Conservation (phyloP, 2,888 invertebrate species). For the Gisinianus flammeolus region DNA sequence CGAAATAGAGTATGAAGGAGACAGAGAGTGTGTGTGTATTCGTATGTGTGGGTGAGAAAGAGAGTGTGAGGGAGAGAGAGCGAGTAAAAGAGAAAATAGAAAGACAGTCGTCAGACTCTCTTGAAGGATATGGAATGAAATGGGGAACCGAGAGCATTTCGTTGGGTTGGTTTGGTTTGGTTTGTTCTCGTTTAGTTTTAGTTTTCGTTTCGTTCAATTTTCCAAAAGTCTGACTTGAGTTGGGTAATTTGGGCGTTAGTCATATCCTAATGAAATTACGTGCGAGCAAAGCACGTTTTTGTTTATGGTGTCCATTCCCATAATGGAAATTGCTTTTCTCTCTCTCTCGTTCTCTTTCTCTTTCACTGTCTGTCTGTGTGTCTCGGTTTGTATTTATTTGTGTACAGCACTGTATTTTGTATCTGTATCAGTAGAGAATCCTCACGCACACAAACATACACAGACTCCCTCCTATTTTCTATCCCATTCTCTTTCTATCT, state of each 20-base stretch:
- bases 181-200: neutral
- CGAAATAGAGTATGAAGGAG: constrained; percentile 4
- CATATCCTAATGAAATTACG: constrained; percentile 52
- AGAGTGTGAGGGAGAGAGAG: neutral
- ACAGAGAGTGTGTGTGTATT: too few relatives aligned
- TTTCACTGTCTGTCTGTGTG: neutral
- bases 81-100: neutral
- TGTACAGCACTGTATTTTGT: neutral
- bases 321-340: constrained; percentile 46
- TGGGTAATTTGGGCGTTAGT: constrained; percentile 46
- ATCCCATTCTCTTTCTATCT: too few relatives aligned
- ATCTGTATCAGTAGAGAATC: neutral
- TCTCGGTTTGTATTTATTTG: neutral
- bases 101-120: neutral
- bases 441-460: neutral
- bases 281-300: constrained; percentile 45
- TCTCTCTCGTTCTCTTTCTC: neutral
- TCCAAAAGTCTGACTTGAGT: constrained; percentile 45
- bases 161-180: neutral
- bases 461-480: too few relatives aligned
- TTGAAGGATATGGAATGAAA: neutral
- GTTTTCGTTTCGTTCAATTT: constrained; percentile 24
- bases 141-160: neutral
- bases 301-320: constrained; percentile 49
- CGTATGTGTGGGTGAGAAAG: constrained; percentile 3